A percentile compares a stretch with the other conserved stretches of the same genome.
Evolutionary conservation across 1,140 invertebrate species (phyloP).

Genomic region (Pogonomyrmex californicus): DNA sequence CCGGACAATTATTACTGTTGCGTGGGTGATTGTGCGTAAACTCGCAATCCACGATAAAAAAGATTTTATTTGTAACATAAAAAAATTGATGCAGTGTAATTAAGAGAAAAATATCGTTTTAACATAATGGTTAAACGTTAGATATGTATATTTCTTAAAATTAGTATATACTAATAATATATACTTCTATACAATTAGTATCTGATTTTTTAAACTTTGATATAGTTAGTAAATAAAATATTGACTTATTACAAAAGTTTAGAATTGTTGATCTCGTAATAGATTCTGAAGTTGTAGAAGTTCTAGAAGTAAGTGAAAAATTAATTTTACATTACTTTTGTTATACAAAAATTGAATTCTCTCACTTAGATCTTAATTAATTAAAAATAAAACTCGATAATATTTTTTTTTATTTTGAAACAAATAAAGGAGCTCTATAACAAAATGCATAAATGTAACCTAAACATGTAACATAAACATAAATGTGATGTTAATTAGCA

Average conservation of each 20-base stretch:
- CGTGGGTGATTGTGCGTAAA: background rate
- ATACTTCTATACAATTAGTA: too few species aligned
- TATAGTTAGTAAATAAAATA: too few species aligned
- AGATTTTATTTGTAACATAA: background rate
- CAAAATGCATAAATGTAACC: background rate
- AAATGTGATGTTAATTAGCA: constrained; percentile 21
- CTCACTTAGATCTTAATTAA: background rate
- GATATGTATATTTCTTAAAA: too few species aligned
- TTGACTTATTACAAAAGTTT: too few species aligned
- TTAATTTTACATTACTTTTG: too few species aligned
- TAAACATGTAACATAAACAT: background rate
- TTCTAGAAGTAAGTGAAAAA: too few species aligned
- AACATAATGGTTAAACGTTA: too few species aligned
- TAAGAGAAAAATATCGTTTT: too few species aligned
- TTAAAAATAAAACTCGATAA: background rate
- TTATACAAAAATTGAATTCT: background rate
- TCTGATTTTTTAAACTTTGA: too few species aligned
- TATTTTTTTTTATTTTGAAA: background rate
- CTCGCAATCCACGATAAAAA: constrained; percentile 12
- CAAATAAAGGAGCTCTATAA: background rate
- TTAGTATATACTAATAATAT: too few species aligned
- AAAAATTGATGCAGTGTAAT: background rate
- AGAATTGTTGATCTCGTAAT: too few species aligned
- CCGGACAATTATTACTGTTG: constrained; percentile 12
- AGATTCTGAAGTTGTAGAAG: too few species aligned